These are phyloP conservation scores for Acrocyrtus sp. DNA, from an alignment of 2,888 invertebrate genomes.

Conservation along the genomic window DNA sequence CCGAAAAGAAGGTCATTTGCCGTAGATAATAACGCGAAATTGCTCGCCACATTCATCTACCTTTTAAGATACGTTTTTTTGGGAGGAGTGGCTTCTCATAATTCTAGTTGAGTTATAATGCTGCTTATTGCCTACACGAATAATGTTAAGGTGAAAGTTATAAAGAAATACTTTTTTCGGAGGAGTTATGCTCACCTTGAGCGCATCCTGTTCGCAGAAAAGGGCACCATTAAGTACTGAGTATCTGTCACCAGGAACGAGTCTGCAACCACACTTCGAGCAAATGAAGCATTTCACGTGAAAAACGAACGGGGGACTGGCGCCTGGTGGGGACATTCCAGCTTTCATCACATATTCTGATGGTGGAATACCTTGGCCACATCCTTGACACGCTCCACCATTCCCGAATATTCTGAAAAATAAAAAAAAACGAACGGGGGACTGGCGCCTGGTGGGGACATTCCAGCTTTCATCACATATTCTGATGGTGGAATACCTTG, in stretches of 20 bases:
- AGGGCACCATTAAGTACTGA: constrained; percentile 90
- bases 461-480: constrained; percentile 88
- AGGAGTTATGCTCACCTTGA: constrained; percentile 73
- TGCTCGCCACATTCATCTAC: too few species aligned
- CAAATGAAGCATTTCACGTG: constrained; percentile 96
- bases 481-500: constrained; percentile 93
- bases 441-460: constrained; percentile 67
- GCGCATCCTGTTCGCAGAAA: constrained; percentile 96
- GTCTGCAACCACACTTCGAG: constrained; percentile 89
- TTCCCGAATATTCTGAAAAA: constrained; percentile 87
- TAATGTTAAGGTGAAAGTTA: not conserved
- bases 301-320: constrained; percentile 77
- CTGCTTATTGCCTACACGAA: too few species aligned
- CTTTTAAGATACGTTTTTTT: too few species aligned
- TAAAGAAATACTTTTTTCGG: not conserved
- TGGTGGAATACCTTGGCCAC: constrained; percentile 91
- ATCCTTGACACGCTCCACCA: constrained; percentile 89
- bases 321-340: constrained; percentile 69
- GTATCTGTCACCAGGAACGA: constrained; percentile 93
- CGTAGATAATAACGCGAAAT: too few species aligned
- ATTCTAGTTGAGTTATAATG: too few species aligned
- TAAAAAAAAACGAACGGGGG: constrained; percentile 71
- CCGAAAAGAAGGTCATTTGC: too few species aligned
- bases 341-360: constrained; percentile 93
- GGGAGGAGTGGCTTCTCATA: too few species aligned